These are phyloP conservation scores for Gortyna flavago DNA, from an alignment of 2,888 invertebrate species.

Conservation along the genomic window DNA sequence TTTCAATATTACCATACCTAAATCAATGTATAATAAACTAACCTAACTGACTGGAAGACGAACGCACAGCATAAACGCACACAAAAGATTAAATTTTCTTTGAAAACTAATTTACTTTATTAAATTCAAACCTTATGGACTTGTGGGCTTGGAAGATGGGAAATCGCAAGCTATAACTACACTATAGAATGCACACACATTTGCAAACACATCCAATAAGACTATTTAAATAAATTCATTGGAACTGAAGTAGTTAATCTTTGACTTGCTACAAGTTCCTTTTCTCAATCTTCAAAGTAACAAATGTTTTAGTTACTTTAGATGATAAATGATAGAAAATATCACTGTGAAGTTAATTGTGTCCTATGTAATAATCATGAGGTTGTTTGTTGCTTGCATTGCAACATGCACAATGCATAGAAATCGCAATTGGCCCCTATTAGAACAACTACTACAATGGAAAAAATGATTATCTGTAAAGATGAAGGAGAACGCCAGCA, in stretches of 20 bases:
- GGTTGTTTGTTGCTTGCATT: conserved; percentile 2
- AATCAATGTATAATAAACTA: background rate
- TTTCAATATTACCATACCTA: background rate
- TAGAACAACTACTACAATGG: background rate
- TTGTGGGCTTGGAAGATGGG: background rate
- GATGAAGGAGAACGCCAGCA: conserved; percentile 30
- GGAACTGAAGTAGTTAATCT: background rate
- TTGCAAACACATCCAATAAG: background rate
- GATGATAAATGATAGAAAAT: conserved; percentile 7
- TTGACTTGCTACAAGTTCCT: background rate
- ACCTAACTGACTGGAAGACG: background rate
- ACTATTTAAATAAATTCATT: background rate
- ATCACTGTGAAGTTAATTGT: background rate
- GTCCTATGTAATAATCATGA: background rate
- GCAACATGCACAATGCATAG: conserved; percentile 2
- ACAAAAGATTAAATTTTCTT: background rate
- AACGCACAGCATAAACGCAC: conserved; percentile 25
- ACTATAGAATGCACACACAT: background rate
- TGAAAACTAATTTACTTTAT: background rate
- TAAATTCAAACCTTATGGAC: background rate
- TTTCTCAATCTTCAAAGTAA: background rate
- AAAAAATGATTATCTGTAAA: background rate
- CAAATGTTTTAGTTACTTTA: background rate
- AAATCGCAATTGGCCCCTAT: conserved; percentile 29
- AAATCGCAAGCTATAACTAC: conserved; percentile 22